Percentiles rank a stretch among this genome's conserved stretches.
These are phyloP conservation scores for Saccostrea glomerata DNA, from an alignment of 1,140 invertebrate genomes.

Conservation along the genomic window DNA sequence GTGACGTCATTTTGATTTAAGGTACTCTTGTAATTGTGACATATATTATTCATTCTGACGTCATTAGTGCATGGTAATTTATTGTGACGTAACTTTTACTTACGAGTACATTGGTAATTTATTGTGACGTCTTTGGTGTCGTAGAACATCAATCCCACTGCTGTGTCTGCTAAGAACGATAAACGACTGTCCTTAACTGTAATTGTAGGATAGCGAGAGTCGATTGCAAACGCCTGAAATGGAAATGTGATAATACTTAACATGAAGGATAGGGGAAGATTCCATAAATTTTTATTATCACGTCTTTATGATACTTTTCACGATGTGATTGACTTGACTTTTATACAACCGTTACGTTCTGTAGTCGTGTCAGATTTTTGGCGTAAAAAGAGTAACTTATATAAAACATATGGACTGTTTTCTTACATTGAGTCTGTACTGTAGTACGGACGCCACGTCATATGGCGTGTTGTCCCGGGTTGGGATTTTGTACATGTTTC, in stretches of 20 bases:
- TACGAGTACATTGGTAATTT: conserved; percentile 33
- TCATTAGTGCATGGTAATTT: background rate
- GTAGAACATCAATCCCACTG: conserved; percentile 17
- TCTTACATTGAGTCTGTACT: conserved; percentile 35
- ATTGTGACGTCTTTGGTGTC: conserved; percentile 29
- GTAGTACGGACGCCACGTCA: conserved; percentile 18
- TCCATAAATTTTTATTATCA: no score
- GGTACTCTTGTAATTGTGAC: no score
- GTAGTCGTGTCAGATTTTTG: no score
- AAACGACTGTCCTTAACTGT: background rate
- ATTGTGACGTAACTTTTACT: background rate
- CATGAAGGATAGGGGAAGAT: background rate
- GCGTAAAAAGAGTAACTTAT: no score
- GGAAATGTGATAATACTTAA: background rate
- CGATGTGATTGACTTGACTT: no score
- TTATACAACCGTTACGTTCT: no score
- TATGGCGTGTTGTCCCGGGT: conserved; percentile 11
- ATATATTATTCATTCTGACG: background rate
- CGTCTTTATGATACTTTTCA: no score
- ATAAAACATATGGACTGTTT: no score
- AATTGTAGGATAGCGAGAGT: background rate
- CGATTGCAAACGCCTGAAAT: conserved; percentile 16
- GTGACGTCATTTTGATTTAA: no score
- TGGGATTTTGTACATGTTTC: conserved; percentile 16
- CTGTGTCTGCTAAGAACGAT: background rate